Conservation (phyloP, 2,797 vertebrate species). For the Bovichtus diacanthus region DNA sequence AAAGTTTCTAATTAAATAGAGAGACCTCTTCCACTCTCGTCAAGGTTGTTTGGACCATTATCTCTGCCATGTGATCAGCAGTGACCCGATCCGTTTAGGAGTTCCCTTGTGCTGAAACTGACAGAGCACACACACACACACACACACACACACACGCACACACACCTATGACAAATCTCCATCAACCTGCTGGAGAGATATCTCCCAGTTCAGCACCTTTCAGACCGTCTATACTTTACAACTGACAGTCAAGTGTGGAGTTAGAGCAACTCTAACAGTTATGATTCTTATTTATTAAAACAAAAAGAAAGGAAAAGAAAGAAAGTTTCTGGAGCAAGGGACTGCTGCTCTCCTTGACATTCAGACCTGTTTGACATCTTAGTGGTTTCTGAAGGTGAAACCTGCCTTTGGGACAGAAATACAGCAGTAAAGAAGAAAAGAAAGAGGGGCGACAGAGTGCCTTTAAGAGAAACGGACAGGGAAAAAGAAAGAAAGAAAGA, state of each 20-base stretch:
- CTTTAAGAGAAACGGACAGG: neutral
- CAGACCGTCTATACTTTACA: constrained; percentile 27
- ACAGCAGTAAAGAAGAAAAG: constrained; percentile 5
- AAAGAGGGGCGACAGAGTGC: constrained; percentile 4
- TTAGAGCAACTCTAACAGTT: constrained; percentile 21
- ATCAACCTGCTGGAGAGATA: constrained; percentile 45
- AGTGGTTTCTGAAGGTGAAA: constrained; percentile 90
- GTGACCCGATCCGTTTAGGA: constrained; percentile 80
- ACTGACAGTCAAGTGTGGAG: constrained; percentile 39
- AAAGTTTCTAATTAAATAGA: constrained; percentile 89
- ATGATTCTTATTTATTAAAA: constrained; percentile 64
- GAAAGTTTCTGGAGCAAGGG: constrained; percentile 77
- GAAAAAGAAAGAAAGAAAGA: constrained; percentile 3
- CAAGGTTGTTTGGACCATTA: constrained; percentile 89
- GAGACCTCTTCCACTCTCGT: constrained; percentile 82
- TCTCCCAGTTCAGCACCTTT: constrained; percentile 42
- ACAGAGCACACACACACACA: constrained; percentile 16
- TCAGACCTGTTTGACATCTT: constrained; percentile 88
- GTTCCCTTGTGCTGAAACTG: constrained; percentile 70
- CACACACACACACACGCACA: constrained; percentile 2
- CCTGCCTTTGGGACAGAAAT: constrained; percentile 84
- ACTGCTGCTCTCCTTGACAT: constrained; percentile 84
- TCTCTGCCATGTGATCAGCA: constrained; percentile 83
- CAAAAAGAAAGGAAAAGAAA: constrained; percentile 29
- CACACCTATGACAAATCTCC: constrained; percentile 38